These are phyloP conservation scores for Pangasius djambal DNA, from an alignment of 2,797 vertebrate species.

Conservation along the genomic window DNA sequence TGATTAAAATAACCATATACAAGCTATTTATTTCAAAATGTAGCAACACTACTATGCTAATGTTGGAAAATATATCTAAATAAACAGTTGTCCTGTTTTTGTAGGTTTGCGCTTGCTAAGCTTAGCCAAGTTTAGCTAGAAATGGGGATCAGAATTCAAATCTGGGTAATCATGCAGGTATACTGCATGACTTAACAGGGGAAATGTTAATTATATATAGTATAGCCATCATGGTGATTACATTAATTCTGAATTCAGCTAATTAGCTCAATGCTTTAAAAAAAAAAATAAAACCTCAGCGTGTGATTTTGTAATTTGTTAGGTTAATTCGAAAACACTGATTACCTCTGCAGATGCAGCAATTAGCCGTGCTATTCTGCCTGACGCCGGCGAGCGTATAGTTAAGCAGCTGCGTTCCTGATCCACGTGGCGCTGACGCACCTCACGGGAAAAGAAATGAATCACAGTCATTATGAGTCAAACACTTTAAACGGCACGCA, in stretches of 20 bases:
- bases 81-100: background rate
- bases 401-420: conserved; percentile 65
- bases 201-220: background rate
- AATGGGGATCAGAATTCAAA: background rate
- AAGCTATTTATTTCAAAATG: background rate
- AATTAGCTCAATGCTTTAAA: conserved; percentile 40
- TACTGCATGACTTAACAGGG: background rate
- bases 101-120: background rate
- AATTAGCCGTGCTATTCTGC: conserved; percentile 44
- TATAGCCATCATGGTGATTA: conserved; percentile 39
- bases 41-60: background rate
- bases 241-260: conserved; percentile 48
- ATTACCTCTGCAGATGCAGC: conserved; percentile 53
- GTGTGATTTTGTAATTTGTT: conserved; percentile 50
- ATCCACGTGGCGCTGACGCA: conserved; percentile 52
- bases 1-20: background rate
- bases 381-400: conserved; percentile 29
- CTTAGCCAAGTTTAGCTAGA: background rate
- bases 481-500: conserved; percentile 21
- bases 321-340: conserved; percentile 47
- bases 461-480: conserved; percentile 60
- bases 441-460: conserved; percentile 63
- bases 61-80: background rate
- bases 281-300: background rate
- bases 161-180: background rate